Conservation (phyloP, 2,888 invertebrate genomes). For the Trichogramma evanescens region DNA sequence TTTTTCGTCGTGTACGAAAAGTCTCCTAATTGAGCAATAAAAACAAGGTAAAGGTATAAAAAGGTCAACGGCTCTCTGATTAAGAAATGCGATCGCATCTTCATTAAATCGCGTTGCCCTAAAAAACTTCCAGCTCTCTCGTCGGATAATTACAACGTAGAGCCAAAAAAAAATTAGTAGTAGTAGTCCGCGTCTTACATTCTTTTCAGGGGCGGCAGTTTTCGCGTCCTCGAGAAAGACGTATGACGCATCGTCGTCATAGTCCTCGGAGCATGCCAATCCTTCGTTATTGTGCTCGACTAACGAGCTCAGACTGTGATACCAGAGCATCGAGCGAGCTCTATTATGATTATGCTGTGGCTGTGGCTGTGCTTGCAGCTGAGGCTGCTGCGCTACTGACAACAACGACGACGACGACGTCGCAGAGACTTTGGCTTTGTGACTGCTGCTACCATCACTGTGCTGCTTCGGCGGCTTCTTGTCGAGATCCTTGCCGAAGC, state of each 20-base stretch:
- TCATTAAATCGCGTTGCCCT: no score
- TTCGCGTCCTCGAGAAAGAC: neutral
- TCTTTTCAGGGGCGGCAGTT: neutral
- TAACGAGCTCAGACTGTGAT: slow-evolving; percentile 40
- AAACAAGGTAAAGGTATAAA: no score
- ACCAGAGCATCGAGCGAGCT: slow-evolving; percentile 36
- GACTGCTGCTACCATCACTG: slow-evolving; percentile 21
- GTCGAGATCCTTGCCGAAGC: slow-evolving; percentile 40
- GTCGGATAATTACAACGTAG: no score
- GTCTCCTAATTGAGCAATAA: no score
- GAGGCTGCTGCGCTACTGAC: neutral
- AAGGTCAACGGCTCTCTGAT: no score
- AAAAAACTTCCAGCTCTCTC: no score
- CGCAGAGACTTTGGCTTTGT: no score
- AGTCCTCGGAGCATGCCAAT: slow-evolving; percentile 14
- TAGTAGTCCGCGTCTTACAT: no score
- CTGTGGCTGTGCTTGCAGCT: slow-evolving; percentile 10
- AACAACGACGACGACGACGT: no score
- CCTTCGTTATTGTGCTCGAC: slow-evolving; percentile 34
- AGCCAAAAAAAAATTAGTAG: no score
- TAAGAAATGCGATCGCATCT: no score
- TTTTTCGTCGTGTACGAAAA: no score
- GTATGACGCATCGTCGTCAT: slow-evolving; percentile 9
- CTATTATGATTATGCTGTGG: slow-evolving; percentile 16
- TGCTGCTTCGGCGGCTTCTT: slow-evolving; percentile 24